phyloP scores from a whole-genome alignment of 37 sponge, comb jelly and placozoan genomes.

The Halisarca cf. caerulea region DNA sequence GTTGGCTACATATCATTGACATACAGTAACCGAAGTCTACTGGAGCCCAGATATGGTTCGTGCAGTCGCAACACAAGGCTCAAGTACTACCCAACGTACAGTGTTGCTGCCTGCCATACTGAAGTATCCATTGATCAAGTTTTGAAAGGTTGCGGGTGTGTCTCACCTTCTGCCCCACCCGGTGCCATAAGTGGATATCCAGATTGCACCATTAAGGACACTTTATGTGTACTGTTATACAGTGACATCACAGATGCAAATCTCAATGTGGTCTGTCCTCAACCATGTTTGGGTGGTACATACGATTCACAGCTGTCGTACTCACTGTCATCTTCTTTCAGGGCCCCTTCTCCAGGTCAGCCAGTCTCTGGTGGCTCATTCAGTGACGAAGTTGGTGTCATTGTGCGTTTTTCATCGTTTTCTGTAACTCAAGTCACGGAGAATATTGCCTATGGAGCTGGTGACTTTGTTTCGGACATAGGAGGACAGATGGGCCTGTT shows the following conservation, averaged over 20 bases:
- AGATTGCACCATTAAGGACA: neutral
- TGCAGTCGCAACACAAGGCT: neutral
- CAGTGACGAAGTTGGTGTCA: neutral
- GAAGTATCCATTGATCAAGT: neutral
- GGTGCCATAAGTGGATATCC: neutral
- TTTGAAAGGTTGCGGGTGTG: neutral
- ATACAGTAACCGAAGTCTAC: neutral
- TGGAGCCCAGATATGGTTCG: slow-evolving; percentile 9
- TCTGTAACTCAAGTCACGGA: neutral
- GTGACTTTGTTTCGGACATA: slow-evolving; percentile 21
- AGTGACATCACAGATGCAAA: neutral
- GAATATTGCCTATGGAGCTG: neutral
- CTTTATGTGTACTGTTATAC: neutral
- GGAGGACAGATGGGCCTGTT: slow-evolving; percentile 28
- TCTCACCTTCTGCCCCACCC: neutral
- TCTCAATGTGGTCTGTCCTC: neutral
- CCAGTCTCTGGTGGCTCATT: neutral
- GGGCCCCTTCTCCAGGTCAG: neutral
- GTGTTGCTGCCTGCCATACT: neutral
- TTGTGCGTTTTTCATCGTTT: neutral
- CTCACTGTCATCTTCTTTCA: neutral
- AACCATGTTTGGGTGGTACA: neutral
- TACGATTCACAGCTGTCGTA: neutral
- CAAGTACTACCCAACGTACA: neutral
- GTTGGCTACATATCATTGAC: neutral